Percentiles rank a stretch among this genome's conserved stretches.
These are phyloP conservation scores for Acrobasis repandana DNA, from an alignment of 2,888 invertebrate species.

Conservation along the genomic window DNA sequence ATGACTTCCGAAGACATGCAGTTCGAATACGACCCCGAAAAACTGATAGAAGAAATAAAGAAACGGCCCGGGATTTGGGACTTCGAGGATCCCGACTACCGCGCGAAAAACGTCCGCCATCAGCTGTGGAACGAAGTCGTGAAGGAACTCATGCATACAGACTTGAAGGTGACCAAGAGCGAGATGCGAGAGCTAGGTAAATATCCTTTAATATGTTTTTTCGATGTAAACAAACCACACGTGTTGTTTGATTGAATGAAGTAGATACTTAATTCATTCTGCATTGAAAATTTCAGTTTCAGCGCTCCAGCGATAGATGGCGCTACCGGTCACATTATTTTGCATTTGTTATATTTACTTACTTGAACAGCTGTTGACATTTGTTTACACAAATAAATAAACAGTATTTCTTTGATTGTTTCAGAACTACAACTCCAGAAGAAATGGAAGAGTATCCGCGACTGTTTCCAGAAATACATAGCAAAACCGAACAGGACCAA, in stretches of 20 bases:
- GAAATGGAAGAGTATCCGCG: slow-evolving; percentile 76
- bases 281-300: not conserved
- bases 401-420: slow-evolving; percentile 36
- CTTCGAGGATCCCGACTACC: slow-evolving; percentile 60
- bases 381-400: slow-evolving; percentile 8
- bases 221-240: slow-evolving; percentile 22
- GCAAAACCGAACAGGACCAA: slow-evolving; percentile 59
- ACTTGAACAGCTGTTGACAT: not conserved
- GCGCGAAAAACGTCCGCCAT: slow-evolving; percentile 54
- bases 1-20: slow-evolving; percentile 47
- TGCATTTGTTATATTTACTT: not conserved
- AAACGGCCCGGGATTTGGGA: slow-evolving; percentile 76
- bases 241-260: not conserved
- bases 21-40: slow-evolving; percentile 75
- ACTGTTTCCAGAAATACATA: slow-evolving; percentile 68
- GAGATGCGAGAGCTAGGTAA: slow-evolving; percentile 74
- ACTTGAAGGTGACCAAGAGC: slow-evolving; percentile 64
- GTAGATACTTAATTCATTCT: not conserved
- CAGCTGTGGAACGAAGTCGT: slow-evolving; percentile 69
- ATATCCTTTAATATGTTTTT: not conserved
- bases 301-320: not conserved
- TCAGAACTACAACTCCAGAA: slow-evolving; percentile 74
- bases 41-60: slow-evolving; percentile 66
- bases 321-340: not conserved
- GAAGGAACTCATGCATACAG: slow-evolving; percentile 58